These are phyloP conservation scores for Leptarthrus brevirostris DNA, from an alignment of 2,888 invertebrate species.

Conservation along the genomic window DNA sequence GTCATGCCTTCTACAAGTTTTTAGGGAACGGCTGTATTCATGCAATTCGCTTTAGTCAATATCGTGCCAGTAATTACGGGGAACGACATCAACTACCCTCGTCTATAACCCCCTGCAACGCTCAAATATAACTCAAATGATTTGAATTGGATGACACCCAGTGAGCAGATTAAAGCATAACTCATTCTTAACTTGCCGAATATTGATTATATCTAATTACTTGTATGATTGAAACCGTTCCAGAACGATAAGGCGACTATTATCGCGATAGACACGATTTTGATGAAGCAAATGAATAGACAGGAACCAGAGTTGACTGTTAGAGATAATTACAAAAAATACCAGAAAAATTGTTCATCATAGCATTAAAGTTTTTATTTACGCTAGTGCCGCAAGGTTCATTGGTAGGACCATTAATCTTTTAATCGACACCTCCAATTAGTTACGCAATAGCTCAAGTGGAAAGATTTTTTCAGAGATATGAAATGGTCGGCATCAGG, in stretches of 20 bases:
- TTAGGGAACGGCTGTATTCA: background rate
- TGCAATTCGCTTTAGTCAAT: conserved; percentile 19
- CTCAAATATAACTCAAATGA: background rate
- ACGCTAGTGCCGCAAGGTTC: conserved; percentile 26
- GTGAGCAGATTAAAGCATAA: background rate
- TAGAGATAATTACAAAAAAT: background rate
- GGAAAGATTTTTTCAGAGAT: conserved; percentile 25
- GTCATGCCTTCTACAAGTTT: background rate
- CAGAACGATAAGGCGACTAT: background rate
- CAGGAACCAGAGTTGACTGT: background rate
- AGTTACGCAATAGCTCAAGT: conserved; percentile 30
- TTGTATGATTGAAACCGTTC: background rate
- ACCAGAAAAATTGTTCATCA: conserved; percentile 20
- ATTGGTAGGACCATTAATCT: conserved; percentile 36
- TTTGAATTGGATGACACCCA: background rate
- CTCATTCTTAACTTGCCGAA: conserved; percentile 8
- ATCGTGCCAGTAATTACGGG: conserved; percentile 32
- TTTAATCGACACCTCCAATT: conserved; percentile 45
- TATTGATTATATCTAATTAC: conserved; percentile 30
- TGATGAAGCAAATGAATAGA: background rate
- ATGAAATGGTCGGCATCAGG: conserved; percentile 14
- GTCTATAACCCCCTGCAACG: background rate
- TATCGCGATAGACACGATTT: background rate
- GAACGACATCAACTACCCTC: background rate
- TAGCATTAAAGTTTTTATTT: background rate